phyloP scores from a whole-genome alignment of 2,113 vertebrate genomes.

The Thunnus maccoyii region DNA sequence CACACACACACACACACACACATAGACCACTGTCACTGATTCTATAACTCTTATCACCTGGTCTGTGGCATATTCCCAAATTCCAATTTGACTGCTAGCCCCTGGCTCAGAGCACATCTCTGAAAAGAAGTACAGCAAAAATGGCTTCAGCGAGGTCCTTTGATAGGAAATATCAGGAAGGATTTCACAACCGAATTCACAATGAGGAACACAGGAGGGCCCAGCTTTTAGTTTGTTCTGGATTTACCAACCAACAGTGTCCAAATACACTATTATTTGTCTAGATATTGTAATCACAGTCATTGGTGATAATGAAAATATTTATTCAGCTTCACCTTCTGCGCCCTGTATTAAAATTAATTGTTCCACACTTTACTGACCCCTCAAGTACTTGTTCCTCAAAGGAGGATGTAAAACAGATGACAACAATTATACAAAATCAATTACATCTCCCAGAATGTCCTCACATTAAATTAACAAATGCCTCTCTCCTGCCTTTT shows the following conservation, averaged over 20 bases:
- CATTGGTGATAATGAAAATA: background rate
- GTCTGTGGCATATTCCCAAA: conserved; percentile 72
- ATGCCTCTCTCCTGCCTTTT: background rate
- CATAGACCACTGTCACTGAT: conserved; percentile 45
- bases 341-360: background rate
- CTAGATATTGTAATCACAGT: background rate
- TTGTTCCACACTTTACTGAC: background rate
- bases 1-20: conserved; percentile 38
- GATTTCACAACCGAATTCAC: conserved; percentile 54
- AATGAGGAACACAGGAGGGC: conserved; percentile 30
- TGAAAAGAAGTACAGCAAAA: conserved; percentile 45
- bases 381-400: background rate
- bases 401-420: background rate
- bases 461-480: background rate
- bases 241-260: conserved; percentile 1
- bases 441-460: background rate
- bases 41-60: conserved; percentile 65
- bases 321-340: background rate
- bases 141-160: conserved; percentile 35
- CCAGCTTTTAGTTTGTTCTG: conserved; percentile 12
- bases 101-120: conserved; percentile 60
- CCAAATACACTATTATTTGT: background rate
- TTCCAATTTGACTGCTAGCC: conserved; percentile 70
- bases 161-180: conserved; percentile 58
- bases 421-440: background rate